Conservation (phyloP, 1,140 invertebrate genomes). For the Pomacea maculata region DNA sequence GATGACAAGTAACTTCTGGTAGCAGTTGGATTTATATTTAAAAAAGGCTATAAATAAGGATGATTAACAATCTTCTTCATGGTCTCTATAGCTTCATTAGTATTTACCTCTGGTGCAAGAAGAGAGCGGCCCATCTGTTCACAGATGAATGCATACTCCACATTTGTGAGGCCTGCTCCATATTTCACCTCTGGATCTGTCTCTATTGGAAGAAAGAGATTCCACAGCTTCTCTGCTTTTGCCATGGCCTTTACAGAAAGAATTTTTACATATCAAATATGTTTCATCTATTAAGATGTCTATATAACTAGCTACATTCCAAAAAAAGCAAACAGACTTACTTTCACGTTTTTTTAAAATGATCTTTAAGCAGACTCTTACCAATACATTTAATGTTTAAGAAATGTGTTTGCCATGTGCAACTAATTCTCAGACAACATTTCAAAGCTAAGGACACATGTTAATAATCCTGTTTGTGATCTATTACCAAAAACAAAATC, state of each 20-base stretch:
- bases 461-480: no score
- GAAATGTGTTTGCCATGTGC: no score
- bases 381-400: no score
- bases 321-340: background rate
- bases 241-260: slow-evolving; percentile 60
- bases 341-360: background rate
- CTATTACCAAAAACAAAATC: no score
- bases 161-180: slow-evolving; percentile 66
- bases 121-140: slow-evolving; percentile 66
- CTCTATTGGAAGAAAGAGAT: slow-evolving; percentile 66
- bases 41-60: background rate
- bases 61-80: background rate
- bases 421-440: no score
- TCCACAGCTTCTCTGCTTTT: slow-evolving; percentile 66
- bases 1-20: no score
- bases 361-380: no score
- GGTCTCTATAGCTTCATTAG: background rate
- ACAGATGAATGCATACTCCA: slow-evolving; percentile 68
- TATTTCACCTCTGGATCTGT: slow-evolving; percentile 64
- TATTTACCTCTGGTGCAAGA: slow-evolving; percentile 62
- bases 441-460: no score
- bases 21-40: background rate
- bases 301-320: background rate
- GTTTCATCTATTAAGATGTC: background rate
- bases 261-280: background rate